phyloP scores from a whole-genome alignment of 2,113 vertebrate species.

The Cyprinus carpio region DNA sequence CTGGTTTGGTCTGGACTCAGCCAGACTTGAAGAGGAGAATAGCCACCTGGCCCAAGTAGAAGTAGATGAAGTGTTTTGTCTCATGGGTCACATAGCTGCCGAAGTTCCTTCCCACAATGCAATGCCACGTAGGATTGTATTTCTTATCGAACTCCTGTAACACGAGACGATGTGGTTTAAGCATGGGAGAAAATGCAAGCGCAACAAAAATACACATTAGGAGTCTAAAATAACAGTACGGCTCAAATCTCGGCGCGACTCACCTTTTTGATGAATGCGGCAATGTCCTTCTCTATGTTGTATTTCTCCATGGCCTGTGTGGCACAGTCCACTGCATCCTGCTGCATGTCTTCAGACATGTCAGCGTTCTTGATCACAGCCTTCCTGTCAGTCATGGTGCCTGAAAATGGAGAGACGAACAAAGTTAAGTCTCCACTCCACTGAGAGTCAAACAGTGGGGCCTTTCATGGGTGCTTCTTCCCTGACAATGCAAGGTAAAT shows the following conservation, averaged over 20 bases:
- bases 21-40: constrained; percentile 99
- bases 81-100: constrained; percentile 99
- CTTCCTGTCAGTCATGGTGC: constrained; percentile 97
- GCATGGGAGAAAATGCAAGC: background rate
- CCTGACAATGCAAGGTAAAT: constrained; percentile 8
- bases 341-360: too few species aligned
- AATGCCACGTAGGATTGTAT: constrained; percentile 99
- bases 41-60: constrained; percentile 99
- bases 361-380: constrained; percentile 97
- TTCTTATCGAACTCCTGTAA: constrained; percentile 99
- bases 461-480: constrained; percentile 37
- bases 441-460: constrained; percentile 33
- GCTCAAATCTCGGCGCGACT: constrained; percentile 7
- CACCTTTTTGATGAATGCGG: constrained; percentile 99
- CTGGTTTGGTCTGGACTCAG: constrained; percentile 71
- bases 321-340: constrained; percentile 81
- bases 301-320: constrained; percentile 99
- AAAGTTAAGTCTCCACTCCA: background rate
- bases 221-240: background rate
- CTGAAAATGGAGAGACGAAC: constrained; percentile 28
- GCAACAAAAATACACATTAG: background rate
- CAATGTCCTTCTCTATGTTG: constrained; percentile 99
- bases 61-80: constrained; percentile 99
- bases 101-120: constrained; percentile 99
- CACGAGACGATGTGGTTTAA: background rate